Evolutionary conservation across 1,140 invertebrate species (phyloP), one percentile per base, ranked within the genome.

Genomic region (Cotesia glomerata): DNA sequence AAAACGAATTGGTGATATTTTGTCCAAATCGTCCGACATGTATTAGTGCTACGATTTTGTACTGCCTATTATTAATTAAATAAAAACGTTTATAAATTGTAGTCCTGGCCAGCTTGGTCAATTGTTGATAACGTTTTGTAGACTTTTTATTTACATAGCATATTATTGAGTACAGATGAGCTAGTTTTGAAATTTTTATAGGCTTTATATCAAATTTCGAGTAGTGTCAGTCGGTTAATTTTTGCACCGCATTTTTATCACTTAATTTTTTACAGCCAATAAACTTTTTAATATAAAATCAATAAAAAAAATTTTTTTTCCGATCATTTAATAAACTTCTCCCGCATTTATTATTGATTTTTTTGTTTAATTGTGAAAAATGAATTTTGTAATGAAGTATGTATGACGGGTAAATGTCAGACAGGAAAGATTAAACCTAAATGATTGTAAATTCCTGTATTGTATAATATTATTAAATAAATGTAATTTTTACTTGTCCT

Each of bases 21-120:
- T 36, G 56, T 45, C 70, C 18, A 26, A 68, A 74, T 69, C 52
- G 68, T 56, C 56, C 58, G 0, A 51, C 52, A 16, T 64, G 26
- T 74, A 26, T 39, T 59, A 36, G 58, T 76, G 11, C 35, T 59
- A 56, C 74, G 73, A 75, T 67, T 68, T 64, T 66, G 8, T 68
- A 67, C 58, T 71, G 58, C 45, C 58, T 14, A 67, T 70, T 74
- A 65, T 34, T 54, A 52, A 66, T 35, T n/a, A 9, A 62, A 62
- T 69, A 59, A 67, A 54, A 54, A 56, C 35, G 58, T 73, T 51
- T 65, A 69, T 14, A 58, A 61, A 61, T 18, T 16, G 59, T 26
- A 62, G 26, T 51, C 0, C 7, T 54, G 14, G 35, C 14, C 14
- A 32, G 7, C 4, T 18, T 56, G 26, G 8, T 56, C 2, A 34